Conservation (phyloP, 2,888 invertebrate species). For the Tipula vernalis region DNA sequence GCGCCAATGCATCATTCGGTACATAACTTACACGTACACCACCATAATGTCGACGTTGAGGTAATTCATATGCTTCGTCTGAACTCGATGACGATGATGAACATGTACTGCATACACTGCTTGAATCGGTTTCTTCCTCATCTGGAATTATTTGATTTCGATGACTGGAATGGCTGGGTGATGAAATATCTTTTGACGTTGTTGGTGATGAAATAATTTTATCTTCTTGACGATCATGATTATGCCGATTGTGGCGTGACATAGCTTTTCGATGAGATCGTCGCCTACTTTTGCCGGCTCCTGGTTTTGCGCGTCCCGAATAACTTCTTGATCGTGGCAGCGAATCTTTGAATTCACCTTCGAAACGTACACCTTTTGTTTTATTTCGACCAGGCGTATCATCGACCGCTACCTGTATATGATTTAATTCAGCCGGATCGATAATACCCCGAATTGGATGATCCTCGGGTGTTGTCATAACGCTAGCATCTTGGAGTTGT, state of each 20-base stretch:
- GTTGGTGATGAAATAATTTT: conserved; percentile 7
- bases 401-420: background rate
- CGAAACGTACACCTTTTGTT: conserved; percentile 30
- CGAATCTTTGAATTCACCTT: conserved; percentile 31
- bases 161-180: conserved; percentile 16
- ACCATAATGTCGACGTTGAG: conserved; percentile 70
- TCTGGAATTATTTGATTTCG: conserved; percentile 21
- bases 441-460: background rate
- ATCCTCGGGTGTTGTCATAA: conserved; percentile 12
- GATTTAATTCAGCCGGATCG: background rate
- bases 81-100: conserved; percentile 80
- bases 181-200: background rate
- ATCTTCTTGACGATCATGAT: conserved; percentile 23
- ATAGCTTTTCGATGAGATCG: conserved; percentile 17
- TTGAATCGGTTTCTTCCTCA: conserved; percentile 48
- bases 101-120: conserved; percentile 82
- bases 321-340: conserved; percentile 42
- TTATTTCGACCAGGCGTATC: conserved; percentile 7
- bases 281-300: conserved; percentile 22
- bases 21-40: conserved; percentile 87
- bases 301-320: conserved; percentile 34
- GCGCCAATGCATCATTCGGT: conserved; percentile 80
- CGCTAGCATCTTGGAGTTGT: conserved; percentile 29
- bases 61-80: conserved; percentile 74
- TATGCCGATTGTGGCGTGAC: background rate